Base-by-base conservation (phyloP, 1,140 invertebrate genomes). In the Drosophila sulfurigaster region DNA sequence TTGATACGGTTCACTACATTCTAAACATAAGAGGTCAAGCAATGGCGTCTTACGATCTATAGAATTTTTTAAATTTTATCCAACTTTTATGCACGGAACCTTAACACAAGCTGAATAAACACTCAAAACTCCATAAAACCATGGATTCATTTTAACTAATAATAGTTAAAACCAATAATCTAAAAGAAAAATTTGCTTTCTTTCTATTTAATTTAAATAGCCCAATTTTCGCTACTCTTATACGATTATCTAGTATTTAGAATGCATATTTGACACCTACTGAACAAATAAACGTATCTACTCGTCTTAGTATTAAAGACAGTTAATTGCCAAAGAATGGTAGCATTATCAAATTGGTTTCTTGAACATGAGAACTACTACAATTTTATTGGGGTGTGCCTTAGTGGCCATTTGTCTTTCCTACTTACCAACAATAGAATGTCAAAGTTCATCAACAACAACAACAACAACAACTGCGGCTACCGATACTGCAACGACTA, bases 281-380 rank as follows among this genome's bases (percentile, higher is more conserved):
- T 48, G 46, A 48, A 20, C n/a, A 48, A 48, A 48, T 13, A 20
- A 48, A 8, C 13, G 10, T 48, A 16, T 48, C 15, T 20, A 7
- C 2, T 3, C 41, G 11, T 4, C 46, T 30, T 15, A 43, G 15
- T 67, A 67, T 67, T 58, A 28, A 67, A 16, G 48, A 28, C 28
- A 48, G 7, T 38, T 7, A 15, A 38, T 13, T 25, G 6, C n/a
- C 4, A 2, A 13, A 13, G 16, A 38, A 56, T 15, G 8, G 3
- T 63, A 70, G 63, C 67, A 70, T 25, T 63, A n/a, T 38, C 3
- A 15, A 41, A 60, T 15, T 41, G 25, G 13, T 48, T 30, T 46
- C n/a, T 20, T 0, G 7, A 60, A 70, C 4, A 70, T 70, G 67
- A 60, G 30, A 35, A 6, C 30, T 3, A 56, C 30, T 54, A 32